A percentile compares a stretch with the other conserved stretches of the same genome.
Conservation (phyloP, 1,140 invertebrate genomes). For the Pseudobourletiella spinata region DNA sequence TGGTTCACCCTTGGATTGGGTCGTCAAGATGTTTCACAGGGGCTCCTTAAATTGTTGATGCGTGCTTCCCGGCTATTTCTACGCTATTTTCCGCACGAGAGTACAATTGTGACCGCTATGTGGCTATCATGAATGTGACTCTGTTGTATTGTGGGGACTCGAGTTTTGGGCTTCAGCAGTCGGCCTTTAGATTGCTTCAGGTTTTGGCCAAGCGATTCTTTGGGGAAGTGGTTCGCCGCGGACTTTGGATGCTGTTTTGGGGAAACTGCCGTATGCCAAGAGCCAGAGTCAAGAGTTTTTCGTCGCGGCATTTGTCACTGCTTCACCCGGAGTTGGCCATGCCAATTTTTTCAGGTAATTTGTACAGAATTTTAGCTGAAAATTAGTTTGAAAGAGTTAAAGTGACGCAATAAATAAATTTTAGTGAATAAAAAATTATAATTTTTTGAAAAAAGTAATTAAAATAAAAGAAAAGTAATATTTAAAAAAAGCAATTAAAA, state of each 20-base stretch:
- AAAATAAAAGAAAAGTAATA: too few relatives aligned
- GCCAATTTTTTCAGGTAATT: conserved; percentile 94
- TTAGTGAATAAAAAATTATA: too few relatives aligned
- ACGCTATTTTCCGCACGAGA: conserved; percentile 94
- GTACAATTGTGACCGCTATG: conserved; percentile 97
- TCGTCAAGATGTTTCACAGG: conserved; percentile 95
- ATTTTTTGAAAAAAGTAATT: too few relatives aligned
- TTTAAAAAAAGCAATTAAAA: too few relatives aligned
- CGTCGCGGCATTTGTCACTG: conserved; percentile 83
- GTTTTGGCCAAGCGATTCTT: conserved; percentile 92
- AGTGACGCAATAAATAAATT: too few relatives aligned
- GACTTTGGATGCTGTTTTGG: conserved; percentile 71
- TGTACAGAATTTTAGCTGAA: too few relatives aligned
- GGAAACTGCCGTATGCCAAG: conserved; percentile 41
- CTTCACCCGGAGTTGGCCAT: conserved; percentile 94
- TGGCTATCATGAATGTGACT: conserved; percentile 93
- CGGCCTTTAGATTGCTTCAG: conserved; percentile 85
- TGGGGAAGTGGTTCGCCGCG: conserved; percentile 47
- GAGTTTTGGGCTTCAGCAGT: conserved; percentile 79
- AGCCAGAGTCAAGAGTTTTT: conserved; percentile 76
- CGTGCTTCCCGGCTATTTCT: conserved; percentile 88
- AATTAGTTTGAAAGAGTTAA: too few relatives aligned
- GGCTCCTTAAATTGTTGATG: conserved; percentile 75
- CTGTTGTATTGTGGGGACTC: conserved; percentile 92
- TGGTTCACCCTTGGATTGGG: conserved; percentile 88